Conservation (phyloP, 2,888 invertebrate genomes). For the Conchocele bisecta region DNA sequence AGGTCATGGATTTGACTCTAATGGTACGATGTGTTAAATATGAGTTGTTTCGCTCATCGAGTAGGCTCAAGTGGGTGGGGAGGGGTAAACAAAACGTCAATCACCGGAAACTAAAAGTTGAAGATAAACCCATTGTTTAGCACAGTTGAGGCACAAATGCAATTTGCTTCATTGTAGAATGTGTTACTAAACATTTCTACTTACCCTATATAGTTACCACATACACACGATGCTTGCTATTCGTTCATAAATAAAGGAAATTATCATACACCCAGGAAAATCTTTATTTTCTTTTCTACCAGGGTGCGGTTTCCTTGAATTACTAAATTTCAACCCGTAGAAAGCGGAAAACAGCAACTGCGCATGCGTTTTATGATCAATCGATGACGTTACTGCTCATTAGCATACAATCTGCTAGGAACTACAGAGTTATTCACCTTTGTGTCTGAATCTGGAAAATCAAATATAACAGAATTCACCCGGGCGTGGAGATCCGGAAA, state of each 20-base stretch:
- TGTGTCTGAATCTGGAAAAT: too few species aligned
- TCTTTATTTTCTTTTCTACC: constrained; percentile 53
- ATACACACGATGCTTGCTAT: constrained; percentile 40
- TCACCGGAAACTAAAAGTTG: too few species aligned
- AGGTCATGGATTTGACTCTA: too few species aligned
- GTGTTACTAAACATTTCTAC: constrained; percentile 13
- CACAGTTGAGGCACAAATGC: too few species aligned
- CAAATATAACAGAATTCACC: too few species aligned
- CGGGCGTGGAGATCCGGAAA: too few species aligned
- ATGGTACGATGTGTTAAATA: too few species aligned
- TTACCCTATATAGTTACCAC: constrained; percentile 56
- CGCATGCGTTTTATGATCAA: constrained; percentile 68
- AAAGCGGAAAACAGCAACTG: constrained; percentile 37
- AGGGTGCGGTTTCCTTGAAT: constrained; percentile 62
- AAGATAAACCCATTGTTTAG: too few species aligned
- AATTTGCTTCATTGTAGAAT: too few species aligned
- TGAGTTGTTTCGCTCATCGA: too few species aligned
- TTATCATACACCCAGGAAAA: constrained; percentile 52
- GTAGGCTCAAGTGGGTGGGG: constrained; percentile 59
- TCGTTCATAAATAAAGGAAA: constrained; percentile 48
- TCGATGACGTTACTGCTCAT: constrained; percentile 57
- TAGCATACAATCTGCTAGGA: too few species aligned
- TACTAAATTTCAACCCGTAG: constrained; percentile 66
- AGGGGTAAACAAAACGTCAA: constrained; percentile 54
- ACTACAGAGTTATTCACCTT: too few species aligned